Base-by-base conservation (phyloP, 2,797 vertebrate genomes). In the Merluccius polli region DNA sequence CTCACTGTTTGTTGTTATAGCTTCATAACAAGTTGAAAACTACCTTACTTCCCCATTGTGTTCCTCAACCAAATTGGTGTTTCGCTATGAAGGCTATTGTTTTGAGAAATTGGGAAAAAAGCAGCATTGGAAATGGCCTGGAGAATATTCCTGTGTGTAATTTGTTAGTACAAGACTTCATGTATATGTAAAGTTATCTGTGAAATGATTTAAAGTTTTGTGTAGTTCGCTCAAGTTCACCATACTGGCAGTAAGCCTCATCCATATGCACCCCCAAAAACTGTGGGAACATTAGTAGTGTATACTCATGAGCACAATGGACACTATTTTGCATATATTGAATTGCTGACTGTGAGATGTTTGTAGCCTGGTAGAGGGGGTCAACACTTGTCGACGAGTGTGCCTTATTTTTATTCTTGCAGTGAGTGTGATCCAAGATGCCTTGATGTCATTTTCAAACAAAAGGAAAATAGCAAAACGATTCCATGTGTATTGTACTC, bases 391-490 rank as follows among this genome's bases (percentile, higher is more conserved):
- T 85, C 81, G 81, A 78, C 85, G 73, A 87, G 74, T 85, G 90
- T 93, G 93, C 92, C 92, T 94, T 93, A 90, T 75, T 81, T 86
- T 85, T 84, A 82, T 82, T 74, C 73, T 82, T 77, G 78, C 82
- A 82, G 85, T 83, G 83, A 82, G 85, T 84, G 83, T 87, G 83
- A 82, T 87, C 85, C 88, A 82, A 88, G 88, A 87, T 90, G 90
- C 91, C 90, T 93, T 92, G 84, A 88, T 86, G 89, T 90, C 79
- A 24, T 29, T 84, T 70, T 77, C 77, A 76, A 82, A 63, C 36
- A 74, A 79, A 59, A 29, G 9, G 24, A 30, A 69, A 69, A 32
- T 27, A 65, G 11, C 21, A n/a, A 9, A 59, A 59, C 33, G 36
- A 1, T 38, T 38, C 36, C 36, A 38, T 35, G 33, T 35, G 33